Evolutionary conservation across 2,113 vertebrate species (phyloP).

Genomic region (Tricholaema leucomelas): DNA sequence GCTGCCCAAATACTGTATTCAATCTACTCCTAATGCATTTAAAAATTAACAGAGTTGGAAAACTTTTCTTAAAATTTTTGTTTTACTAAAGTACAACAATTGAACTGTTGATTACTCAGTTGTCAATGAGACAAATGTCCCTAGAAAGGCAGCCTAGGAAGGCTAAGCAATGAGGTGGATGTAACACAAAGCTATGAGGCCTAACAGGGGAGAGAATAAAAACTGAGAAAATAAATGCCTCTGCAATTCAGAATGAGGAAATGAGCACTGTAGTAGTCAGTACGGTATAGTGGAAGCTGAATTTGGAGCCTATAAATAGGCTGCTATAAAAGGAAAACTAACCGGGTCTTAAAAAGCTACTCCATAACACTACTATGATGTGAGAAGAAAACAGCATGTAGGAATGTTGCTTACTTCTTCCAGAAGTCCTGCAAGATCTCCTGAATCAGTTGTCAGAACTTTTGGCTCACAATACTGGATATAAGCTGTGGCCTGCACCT

Average conservation of each 20-base stretch:
- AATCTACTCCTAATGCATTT: background rate
- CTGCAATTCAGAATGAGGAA: constrained; percentile 32
- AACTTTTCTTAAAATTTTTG: background rate
- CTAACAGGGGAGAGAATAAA: background rate
- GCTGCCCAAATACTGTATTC: background rate
- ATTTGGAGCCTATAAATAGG: constrained; percentile 15
- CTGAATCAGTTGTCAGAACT: background rate
- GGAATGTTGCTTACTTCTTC: background rate
- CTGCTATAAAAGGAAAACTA: constrained; percentile 26
- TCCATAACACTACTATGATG: background rate
- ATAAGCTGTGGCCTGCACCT: constrained; percentile 6
- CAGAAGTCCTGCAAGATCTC: background rate
- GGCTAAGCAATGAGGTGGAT: background rate
- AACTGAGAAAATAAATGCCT: background rate
- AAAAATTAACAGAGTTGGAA: background rate
- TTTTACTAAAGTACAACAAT: background rate
- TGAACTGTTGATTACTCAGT: background rate
- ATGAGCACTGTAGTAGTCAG: background rate
- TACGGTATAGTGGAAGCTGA: constrained; percentile 21
- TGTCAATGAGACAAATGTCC: background rate
- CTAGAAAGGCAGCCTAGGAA: background rate
- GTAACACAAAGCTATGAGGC: background rate
- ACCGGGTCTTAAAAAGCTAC: background rate
- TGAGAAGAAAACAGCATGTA: background rate
- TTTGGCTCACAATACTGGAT: background rate